Conservation (phyloP, 2,113 vertebrate genomes). For the Onychostruthus taczanowskii region DNA sequence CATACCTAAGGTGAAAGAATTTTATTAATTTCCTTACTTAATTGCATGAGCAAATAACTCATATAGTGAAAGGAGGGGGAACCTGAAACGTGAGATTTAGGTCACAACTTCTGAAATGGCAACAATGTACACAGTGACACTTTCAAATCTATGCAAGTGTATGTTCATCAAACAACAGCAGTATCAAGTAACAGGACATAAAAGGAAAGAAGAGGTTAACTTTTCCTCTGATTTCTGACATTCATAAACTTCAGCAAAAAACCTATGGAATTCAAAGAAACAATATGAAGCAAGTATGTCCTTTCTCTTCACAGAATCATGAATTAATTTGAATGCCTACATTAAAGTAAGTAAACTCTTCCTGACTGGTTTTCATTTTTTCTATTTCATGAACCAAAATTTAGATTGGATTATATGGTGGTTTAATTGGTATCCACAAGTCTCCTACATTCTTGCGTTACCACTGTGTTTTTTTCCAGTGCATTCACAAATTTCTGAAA, state of each 20-base stretch:
- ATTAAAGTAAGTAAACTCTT: neutral
- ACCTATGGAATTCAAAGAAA: neutral
- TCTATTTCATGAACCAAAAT: neutral
- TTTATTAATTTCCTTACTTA: neutral
- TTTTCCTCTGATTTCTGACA: neutral
- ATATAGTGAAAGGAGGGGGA: neutral
- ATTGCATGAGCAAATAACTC: neutral
- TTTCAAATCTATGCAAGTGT: neutral
- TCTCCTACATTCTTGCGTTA: neutral
- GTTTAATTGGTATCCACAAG: neutral
- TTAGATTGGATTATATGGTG: neutral
- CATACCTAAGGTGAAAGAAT: neutral
- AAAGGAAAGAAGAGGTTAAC: neutral
- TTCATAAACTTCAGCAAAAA: neutral
- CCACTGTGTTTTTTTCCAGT: neutral
- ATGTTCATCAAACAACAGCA: neutral
- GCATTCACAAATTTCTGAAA: neutral
- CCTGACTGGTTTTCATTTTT: neutral
- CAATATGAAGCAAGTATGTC: neutral
- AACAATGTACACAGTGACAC: neutral
- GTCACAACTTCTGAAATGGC: neutral
- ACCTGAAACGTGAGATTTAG: neutral
- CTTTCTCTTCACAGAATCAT: neutral
- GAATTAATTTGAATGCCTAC: neutral
- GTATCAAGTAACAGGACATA: neutral